Conservation (phyloP, 2,113 vertebrate species). For the Lepus europaeus region DNA sequence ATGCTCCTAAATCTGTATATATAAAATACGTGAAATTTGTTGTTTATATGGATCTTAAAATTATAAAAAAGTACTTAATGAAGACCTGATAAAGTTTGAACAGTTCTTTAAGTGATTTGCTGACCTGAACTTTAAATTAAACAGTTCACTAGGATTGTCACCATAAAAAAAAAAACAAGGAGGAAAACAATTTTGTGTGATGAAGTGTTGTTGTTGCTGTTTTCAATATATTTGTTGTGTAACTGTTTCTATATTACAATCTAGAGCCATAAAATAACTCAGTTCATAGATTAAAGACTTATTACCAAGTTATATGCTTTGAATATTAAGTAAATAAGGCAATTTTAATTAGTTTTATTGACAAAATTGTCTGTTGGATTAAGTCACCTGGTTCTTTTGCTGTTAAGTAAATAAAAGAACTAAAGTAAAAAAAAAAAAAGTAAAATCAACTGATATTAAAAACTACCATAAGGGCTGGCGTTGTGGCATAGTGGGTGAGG, state of each 20-base stretch:
- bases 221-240: background rate
- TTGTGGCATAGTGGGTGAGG: too few species aligned
- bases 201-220: background rate
- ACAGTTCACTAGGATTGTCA: background rate
- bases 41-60: too few species aligned
- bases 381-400: background rate
- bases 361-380: background rate
- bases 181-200: background rate
- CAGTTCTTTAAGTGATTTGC: background rate
- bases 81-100: background rate
- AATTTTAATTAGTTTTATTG: background rate
- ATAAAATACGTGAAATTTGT: too few species aligned
- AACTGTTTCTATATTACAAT: background rate
- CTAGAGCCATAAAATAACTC: background rate
- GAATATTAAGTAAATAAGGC: slow-evolving; percentile 7
- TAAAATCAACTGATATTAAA: too few species aligned
- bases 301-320: background rate
- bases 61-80: background rate
- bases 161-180: background rate
- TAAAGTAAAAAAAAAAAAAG: background rate
- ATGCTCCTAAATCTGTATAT: too few species aligned
- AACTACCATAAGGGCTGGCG: background rate
- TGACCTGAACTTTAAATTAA: slow-evolving; percentile 24
- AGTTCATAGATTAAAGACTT: background rate
- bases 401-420: background rate